Base-by-base conservation (phyloP, 2,888 invertebrate genomes). In the Xestia xanthographa region DNA sequence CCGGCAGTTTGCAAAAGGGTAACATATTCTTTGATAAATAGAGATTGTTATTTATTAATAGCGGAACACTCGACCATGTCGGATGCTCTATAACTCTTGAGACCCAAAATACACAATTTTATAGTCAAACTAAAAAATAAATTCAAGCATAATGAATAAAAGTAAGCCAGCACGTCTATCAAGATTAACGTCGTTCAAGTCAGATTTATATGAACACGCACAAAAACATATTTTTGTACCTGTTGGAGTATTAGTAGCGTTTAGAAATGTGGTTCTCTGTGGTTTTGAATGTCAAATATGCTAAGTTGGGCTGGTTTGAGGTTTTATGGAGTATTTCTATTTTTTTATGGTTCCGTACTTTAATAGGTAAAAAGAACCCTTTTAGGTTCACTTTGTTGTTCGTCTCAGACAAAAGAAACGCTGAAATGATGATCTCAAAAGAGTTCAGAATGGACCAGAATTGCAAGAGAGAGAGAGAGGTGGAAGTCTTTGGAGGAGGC, bases 131-230 rank as follows among this genome's bases (percentile, higher is more conserved):
- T 77, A 83, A 84, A 80, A 83, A 71, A 82, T 80, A 86, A 79
- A 86, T 82, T 79, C 72, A 63, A 87, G 82, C 86, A 68, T 86
- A 84, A 83, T 86, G 85, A 88, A 88, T 87, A 80, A 82, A 84
- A 86, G 79, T 87, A 88, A 88, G 86, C 88, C 80, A 86, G 60
- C 75, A 79, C 86, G 88, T 88, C 88, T 83, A 83, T 88, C 88
- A 88, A 88, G 88, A 88, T 88, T 88, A 88, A 80, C 84, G 88
- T 88, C 88, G 83, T 87, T 86, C 88, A 84, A 87, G 87, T 75
- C 84, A 88, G 88, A 88, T 88, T 88, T 88, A 88, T 88, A 87
- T 73, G 87, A 84, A 83, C 87, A 84, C 79, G 80, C 69, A 86
- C 85, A 88, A 87, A 87, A 87, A 87, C 84, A 83, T 85, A 88